Evolutionary conservation across 2,113 vertebrate genomes (phyloP), one percentile per base, ranked within the genome.

Genomic region (Lycocorax pyrrhopterus): DNA sequence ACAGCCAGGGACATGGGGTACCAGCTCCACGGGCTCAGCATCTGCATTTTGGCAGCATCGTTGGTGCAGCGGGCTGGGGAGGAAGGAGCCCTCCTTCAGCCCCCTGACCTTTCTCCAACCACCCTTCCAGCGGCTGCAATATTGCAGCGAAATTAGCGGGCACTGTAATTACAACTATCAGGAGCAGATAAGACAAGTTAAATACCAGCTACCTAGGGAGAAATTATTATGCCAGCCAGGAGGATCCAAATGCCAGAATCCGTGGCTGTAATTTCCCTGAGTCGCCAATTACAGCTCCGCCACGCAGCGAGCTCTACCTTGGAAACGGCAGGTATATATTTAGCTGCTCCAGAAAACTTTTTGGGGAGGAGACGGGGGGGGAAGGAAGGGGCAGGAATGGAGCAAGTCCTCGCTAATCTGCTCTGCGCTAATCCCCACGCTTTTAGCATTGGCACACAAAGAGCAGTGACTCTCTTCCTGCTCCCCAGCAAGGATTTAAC

Each of bases 201-300:
- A 98, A 98, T 98, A 98, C 89, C 96, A 98, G 94, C 95, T 95
- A 97, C 96, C 94, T 94, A 88, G 96, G 95, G 96, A 97, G 93
- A 95, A 94, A 97, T 97, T 97, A 97, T 97, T 95, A 97, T 95
- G 97, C 97, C 96, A 97, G 90, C 90, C 81, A 95, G 96, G 95
- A 97, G 94, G 95, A 97, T 96, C 94, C 96, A 97, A 98, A 97
- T 98, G 97, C 96, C 95, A 97, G 94, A 96, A 95, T 93, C 94
- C 67, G 16, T 76, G 87, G 92, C 92, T 97, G 93, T 96, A 96
- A 98, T 97, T 97, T 97, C 94, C 94, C 89, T n/a, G 96, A 96
- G 94, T 98, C 77, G 87, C 88, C 96, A 97, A 97, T 97, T 96
- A 97, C 88, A 84, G 94, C 96, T 96, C 97, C 7, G 73, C 91